Evolutionary conservation across 1,140 invertebrate genomes (phyloP), one percentile per base, ranked within the genome.

Genomic region (Bombus waltoni): DNA sequence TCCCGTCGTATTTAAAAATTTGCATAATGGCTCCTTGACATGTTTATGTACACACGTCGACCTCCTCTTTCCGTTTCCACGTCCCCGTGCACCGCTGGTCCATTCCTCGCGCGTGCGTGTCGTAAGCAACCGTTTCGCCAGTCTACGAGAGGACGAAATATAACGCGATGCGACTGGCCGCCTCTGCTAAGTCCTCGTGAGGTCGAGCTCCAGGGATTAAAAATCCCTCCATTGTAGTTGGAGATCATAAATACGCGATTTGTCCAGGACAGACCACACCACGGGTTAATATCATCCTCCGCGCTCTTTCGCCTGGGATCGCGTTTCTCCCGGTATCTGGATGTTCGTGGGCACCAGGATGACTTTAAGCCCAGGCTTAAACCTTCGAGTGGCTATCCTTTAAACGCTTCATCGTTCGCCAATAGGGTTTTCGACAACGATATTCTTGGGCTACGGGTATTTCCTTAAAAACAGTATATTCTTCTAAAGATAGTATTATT

Each of bases 1-100:
- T 89, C 91, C 86, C 89, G 91, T 92, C 93, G 93, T 93, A 94
- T 94, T 94, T 93, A 94, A 94, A 94, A 94, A 94, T 94, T 94
- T 94, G 93, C 94, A 94, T 94, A 94, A 94, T 94, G 93, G 93
- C 87, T 90, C 81, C 87, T 88, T 93, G 93, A 94, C 93, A 94
- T 94, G 94, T 94, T 94, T 94, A 94, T 94, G 94, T 93, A 94
- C 93, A 93, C 92, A 93, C 89, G 70, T 74, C 73, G 57, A 59
- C 87, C 82, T 87, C 84, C 66, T 53, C 66, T 81, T 66, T 40
- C 42, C 25, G 53, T 47, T 80, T 47, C 71, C 73, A 74, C 65
- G 28, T 73, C 59, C 79, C 76, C 77, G 44, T n/a, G 73, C 32
- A 40, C 40, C 59, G 68, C 53, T 44, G 47, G 35, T 40, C 53